Base-by-base conservation (phyloP, 2,797 vertebrate genomes). In the Anomalospiza imberbis region DNA sequence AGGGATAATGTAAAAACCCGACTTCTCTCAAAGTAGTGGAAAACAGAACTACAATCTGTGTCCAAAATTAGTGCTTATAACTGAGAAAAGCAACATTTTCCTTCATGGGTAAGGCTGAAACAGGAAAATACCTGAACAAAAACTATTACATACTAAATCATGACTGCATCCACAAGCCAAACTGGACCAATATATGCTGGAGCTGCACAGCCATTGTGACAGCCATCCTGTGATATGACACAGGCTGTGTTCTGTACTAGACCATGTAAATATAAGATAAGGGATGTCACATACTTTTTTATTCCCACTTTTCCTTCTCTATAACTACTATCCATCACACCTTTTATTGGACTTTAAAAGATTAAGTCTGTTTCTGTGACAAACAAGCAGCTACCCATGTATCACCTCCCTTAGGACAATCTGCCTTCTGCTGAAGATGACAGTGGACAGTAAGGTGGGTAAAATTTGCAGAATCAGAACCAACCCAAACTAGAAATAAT, bases 351-450 rank as follows among this genome's bases (percentile, higher is more conserved):
- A 66, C 31, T 65, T 72, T 2, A 25, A 36, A 38, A 57, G 42
- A 50, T 47, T 67, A 83, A 60, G 34, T 10, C 34, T 61, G 13
- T 25, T 84, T 75, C 78, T 51, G 47, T 36, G n/a, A 92, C 7
- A 44, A 17, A 28, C 13, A 45, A 0, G 1, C 20, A 53, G 4
- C 10, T 57, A 34, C 28, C 24, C 1, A 1, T 5, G 2, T 8
- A 62, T 61, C 15, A 25, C 34, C 16, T 47, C 28, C 4, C 44
- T 70, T 4, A n/a, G 58, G 12, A 62, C 1, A 2, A 70, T 15
- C 28, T 58, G 21, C 31, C 63, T 42, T 60, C 66, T 62, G 36
- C 51, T 73, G 40, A 79, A 79, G 34, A 57, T 1, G 5, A 57
- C 21, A 68, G 13, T 4, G 12, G 42, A 73, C 71, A 72, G 21